These are phyloP conservation scores for Aphidoletes aphidimyza DNA, from an alignment of 2,888 invertebrate species.

Conservation along the genomic window DNA sequence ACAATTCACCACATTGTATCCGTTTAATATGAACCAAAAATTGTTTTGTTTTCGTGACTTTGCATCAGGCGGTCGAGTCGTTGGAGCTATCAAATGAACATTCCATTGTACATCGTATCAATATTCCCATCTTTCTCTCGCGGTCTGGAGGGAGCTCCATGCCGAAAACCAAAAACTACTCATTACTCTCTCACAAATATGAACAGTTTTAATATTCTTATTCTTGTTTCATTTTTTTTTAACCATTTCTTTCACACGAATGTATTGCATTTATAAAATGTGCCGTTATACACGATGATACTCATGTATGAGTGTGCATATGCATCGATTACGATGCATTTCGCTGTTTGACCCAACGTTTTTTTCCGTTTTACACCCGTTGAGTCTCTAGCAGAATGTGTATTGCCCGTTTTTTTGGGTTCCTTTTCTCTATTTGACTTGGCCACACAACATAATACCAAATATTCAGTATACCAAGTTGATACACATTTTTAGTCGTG, in stretches of 20 bases:
- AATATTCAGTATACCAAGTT: too few relatives aligned
- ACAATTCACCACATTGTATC: neutral
- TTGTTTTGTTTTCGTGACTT: neutral
- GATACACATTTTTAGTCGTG: too few relatives aligned
- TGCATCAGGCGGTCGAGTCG: neutral
- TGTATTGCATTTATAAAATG: neutral
- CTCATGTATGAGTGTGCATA: conserved; percentile 13
- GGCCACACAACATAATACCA: too few relatives aligned
- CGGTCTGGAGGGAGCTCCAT: too few relatives aligned
- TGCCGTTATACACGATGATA: neutral
- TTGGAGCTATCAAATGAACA: neutral
- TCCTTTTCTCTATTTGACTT: too few relatives aligned
- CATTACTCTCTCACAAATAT: neutral
- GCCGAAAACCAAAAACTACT: too few relatives aligned
- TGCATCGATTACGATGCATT: neutral
- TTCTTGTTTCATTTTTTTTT: neutral
- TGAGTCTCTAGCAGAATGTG: too few relatives aligned
- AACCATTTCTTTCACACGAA: neutral
- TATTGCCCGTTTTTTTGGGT: too few relatives aligned
- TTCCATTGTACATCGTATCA: too few relatives aligned
- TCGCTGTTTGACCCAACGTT: neutral
- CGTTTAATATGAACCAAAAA: neutral
- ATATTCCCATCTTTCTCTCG: too few relatives aligned
- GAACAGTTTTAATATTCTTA: neutral
- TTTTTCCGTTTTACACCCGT: neutral